Conservation (phyloP, 2,888 invertebrate species). For the Hirtodrosophila histrioides region DNA sequence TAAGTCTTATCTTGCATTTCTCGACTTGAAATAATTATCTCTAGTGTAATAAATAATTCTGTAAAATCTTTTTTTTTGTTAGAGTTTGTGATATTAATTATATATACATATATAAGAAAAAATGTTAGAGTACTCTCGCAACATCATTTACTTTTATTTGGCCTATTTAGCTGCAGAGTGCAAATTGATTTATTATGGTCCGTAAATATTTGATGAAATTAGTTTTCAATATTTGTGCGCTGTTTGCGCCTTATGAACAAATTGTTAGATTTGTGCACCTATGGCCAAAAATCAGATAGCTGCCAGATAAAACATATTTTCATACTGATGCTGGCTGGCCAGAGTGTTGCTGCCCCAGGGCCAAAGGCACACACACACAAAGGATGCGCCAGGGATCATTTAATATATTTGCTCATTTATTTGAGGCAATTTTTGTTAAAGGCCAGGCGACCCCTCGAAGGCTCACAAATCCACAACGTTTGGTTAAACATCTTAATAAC, state of each 20-base stretch:
- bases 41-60: too few relatives aligned
- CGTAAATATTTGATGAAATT: conserved; percentile 64
- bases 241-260: conserved; percentile 29
- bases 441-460: background rate
- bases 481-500: conserved; percentile 64
- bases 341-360: background rate
- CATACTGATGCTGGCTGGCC: background rate
- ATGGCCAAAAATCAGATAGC: background rate
- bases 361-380: conserved; percentile 27
- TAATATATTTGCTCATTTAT: conserved; percentile 71
- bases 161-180: conserved; percentile 20
- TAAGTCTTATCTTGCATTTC: too few relatives aligned
- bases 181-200: conserved; percentile 52
- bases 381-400: conserved; percentile 33
- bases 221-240: conserved; percentile 54
- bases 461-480: conserved; percentile 28
- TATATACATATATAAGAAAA: background rate
- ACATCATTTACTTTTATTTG: background rate
- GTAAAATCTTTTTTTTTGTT: too few relatives aligned
- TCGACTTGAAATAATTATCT: too few relatives aligned
- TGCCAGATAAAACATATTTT: conserved; percentile 16
- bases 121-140: conserved; percentile 7
- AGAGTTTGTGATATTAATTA: too few relatives aligned
- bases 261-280: conserved; percentile 14
- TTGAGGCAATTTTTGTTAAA: conserved; percentile 48